Percentiles rank a stretch among this genome's conserved stretches.
Conservation (phyloP, 2,888 invertebrate species). For the Drosophila mimetica region DNA sequence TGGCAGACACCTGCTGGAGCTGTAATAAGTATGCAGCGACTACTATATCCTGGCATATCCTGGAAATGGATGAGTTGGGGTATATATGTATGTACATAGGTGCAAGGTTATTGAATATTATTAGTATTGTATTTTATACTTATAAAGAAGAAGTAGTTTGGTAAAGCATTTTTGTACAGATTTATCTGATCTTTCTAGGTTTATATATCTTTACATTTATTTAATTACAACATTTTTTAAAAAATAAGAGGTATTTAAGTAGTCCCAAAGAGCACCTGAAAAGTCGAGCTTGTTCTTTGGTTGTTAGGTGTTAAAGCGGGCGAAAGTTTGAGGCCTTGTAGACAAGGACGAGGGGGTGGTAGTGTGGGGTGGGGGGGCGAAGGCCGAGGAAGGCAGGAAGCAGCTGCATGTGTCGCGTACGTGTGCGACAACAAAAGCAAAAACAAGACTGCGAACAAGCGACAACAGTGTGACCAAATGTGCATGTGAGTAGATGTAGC, state of each 20-base stretch:
- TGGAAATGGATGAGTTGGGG: neutral
- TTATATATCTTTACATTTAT: too few relatives aligned
- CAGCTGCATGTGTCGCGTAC: slow-evolving; percentile 49
- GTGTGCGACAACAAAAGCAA: slow-evolving; percentile 30
- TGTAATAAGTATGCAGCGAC: slow-evolving; percentile 69
- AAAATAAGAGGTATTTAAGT: neutral
- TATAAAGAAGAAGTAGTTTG: neutral
- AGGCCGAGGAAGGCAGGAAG: neutral
- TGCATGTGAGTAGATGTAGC: slow-evolving; percentile 24
- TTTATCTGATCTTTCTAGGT: too few relatives aligned
- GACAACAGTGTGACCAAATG: slow-evolving; percentile 42
- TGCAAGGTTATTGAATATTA: neutral
- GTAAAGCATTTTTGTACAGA: too few relatives aligned
- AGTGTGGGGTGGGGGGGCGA: neutral
- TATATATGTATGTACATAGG: neutral
- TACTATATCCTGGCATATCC: slow-evolving; percentile 26
- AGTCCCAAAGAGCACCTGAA: neutral
- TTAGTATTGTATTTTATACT: slow-evolving; percentile 1
- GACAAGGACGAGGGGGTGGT: slow-evolving; percentile 16
- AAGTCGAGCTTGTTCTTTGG: slow-evolving; percentile 58
- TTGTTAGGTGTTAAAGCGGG: slow-evolving; percentile 78
- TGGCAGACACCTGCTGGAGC: slow-evolving; percentile 73
- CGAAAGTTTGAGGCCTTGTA: slow-evolving; percentile 74
- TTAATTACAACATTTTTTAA: too few relatives aligned
- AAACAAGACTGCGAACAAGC: slow-evolving; percentile 29